These are phyloP conservation scores for Smithornis capensis DNA, from an alignment of 2,113 vertebrate species.

Conservation along the genomic window DNA sequence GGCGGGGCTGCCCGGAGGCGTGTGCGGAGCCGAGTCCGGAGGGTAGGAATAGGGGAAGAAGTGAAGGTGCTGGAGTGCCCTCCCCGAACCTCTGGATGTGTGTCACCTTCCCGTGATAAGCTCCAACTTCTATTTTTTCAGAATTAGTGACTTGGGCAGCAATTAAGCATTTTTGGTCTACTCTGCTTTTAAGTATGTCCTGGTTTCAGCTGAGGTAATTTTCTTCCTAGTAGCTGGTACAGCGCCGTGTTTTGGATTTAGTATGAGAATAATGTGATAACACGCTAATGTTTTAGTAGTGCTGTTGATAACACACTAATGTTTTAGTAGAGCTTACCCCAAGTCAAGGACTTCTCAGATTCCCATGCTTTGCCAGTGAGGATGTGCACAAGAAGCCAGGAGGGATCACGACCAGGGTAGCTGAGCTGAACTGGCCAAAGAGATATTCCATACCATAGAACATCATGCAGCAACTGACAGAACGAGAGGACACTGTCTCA, in stretches of 20 bases:
- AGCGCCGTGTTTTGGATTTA: neutral
- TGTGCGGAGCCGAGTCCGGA: no score
- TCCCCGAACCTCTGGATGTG: no score
- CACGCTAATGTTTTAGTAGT: neutral
- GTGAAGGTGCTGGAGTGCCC: no score
- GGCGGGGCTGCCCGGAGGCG: accelerated
- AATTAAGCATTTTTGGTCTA: neutral
- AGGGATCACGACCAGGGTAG: neutral
- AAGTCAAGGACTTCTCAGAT: no score
- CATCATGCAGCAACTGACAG: no score
- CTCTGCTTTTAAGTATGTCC: neutral
- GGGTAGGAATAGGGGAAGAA: neutral
- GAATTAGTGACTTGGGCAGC: neutral
- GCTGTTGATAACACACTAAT: neutral
- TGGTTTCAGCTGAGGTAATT: neutral
- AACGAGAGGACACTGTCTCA: no score
- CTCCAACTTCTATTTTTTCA: neutral
- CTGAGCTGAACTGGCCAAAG: neutral
- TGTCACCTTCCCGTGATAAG: neutral
- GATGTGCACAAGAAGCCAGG: neutral
- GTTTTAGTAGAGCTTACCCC: neutral
- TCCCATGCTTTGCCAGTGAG: neutral
- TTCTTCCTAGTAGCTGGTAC: neutral
- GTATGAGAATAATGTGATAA: no score
- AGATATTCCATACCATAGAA: neutral